Base-by-base conservation (phyloP, 2,888 invertebrate species). In the Chromoteleia sp. region DNA sequence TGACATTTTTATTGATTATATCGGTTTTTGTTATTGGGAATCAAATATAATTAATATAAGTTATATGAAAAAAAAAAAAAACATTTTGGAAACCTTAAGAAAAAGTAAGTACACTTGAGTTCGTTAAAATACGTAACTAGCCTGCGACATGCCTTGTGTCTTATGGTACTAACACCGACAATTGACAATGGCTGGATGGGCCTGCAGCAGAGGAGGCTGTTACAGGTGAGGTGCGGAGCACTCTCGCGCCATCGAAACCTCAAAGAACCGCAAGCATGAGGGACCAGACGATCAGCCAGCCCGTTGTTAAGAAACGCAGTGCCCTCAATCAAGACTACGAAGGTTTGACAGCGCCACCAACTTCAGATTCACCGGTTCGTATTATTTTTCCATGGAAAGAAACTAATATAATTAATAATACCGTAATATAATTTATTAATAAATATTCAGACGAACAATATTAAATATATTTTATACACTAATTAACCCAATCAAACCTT, bases 231-330 rank as follows among this genome's bases (percentile, higher is more conserved):
- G 96, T 96, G 85, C 93, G 97, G 90, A 96, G 96, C 89, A 94
- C 95, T 74, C 94, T 97, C 86, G 95, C 96, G 61, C 96, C 96
- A 10, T 94, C 96, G 71, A 97, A 97, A 92, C 97, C 97, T 12
- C 96, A 97, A 91, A 93, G 97, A 83, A 96, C 96, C 14, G 96
- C 97, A 48, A 97, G 97, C 90, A 96, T 97, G 95, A 93, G 97
- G 85, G 97, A 96, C 91, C 93, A 95, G 73, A 83, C 85, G 5
- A 79, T 86, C 63, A 84, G 83, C 10, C 89, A 89, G 54, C 88
- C 88, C 4, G 81, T 88, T 14, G 67, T 87, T 30, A 88, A 88
- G 73, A 88, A 88, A 74, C 75, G 84, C 52, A 83, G 74, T 43
- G 78, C 61, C 25, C 73, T 78, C n/a, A 70, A 63, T 81, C 84